A percentile compares a stretch with the other conserved stretches of the same genome.
phyloP scores from a whole-genome alignment of 2,888 invertebrate genomes.

The Terebella lapidaria region DNA sequence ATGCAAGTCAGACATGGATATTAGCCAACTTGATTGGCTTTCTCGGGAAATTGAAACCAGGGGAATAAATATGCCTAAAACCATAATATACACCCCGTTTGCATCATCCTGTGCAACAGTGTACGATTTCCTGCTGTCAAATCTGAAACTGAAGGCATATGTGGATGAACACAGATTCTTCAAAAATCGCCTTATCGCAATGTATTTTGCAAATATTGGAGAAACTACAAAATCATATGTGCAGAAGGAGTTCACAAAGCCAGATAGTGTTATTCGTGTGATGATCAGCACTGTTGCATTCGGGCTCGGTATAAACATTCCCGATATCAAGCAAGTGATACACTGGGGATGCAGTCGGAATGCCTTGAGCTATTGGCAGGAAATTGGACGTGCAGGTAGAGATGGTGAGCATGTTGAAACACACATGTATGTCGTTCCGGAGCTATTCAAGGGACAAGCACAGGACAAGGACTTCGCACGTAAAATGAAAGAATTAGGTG shows the following conservation, averaged over 20 bases:
- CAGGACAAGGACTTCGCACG: background rate
- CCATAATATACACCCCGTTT: background rate
- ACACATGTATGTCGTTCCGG: background rate
- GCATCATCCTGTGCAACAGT: background rate
- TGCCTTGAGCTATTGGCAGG: too few species aligned
- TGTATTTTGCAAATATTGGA: background rate
- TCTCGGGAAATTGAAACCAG: background rate
- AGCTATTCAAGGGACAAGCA: background rate
- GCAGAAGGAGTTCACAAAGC: background rate
- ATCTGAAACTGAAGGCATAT: background rate
- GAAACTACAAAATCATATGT: background rate
- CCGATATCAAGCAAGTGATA: background rate
- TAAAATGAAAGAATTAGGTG: background rate
- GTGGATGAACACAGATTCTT: background rate
- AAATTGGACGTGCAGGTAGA: background rate
- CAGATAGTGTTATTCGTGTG: background rate
- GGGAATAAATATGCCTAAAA: background rate
- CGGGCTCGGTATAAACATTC: too few species aligned
- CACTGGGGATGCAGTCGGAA: background rate
- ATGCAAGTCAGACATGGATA: background rate
- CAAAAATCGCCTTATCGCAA: background rate
- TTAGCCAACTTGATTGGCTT: background rate
- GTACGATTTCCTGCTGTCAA: background rate
- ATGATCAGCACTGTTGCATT: background rate
- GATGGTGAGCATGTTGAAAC: background rate